Evolutionary conservation across 2,888 invertebrate species (phyloP), one percentile per base, ranked within the genome.

Genomic region (Sphecodes monilicornis): DNA sequence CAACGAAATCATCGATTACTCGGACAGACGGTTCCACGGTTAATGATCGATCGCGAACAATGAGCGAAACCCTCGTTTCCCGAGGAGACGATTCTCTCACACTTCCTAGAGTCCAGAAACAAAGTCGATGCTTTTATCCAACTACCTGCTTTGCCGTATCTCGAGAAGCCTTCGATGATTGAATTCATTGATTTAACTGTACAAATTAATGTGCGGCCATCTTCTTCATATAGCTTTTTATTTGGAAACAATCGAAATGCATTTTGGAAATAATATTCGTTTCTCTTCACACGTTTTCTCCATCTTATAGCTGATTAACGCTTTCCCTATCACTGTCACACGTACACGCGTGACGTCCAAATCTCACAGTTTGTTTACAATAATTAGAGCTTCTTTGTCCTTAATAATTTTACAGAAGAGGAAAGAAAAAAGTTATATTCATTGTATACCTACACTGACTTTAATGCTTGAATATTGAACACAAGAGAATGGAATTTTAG

Each of bases 1-100:
- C 68, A 73, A 79, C 82, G 60, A 86, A 86, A 77, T 80, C 82
- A 82, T 75, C 54, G 86, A 77, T 69, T 71, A 68, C 76, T 41
- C 13, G 39, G 50, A 57, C 72, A 72, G 75, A 73, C 43, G 50
- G 70, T 32, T 68, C 60, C 16, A 10, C 13, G 43, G 50, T 78
- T 86, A 80, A 86, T 80, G 75, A 86, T 76, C 68, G 64, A 43
- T 76, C 69, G 66, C 68, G 57, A 77, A 77, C 39, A n/a, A 68
- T 43, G 36, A 41, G 75, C 54, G 68, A 73, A 75, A 74, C n/a
- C 74, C 32, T 54, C 74, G 66, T 74, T 74, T 6, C 26, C 22
- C 13, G 36, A 46, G 60, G 66, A 10, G 36, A 36, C 26, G 43
- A 39, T 26, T 26, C 16, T 32, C 57, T 4, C 18, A n/a, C 76